Evolutionary conservation across 1,140 invertebrate genomes (phyloP).

Genomic region (Nasonia giraulti): DNA sequence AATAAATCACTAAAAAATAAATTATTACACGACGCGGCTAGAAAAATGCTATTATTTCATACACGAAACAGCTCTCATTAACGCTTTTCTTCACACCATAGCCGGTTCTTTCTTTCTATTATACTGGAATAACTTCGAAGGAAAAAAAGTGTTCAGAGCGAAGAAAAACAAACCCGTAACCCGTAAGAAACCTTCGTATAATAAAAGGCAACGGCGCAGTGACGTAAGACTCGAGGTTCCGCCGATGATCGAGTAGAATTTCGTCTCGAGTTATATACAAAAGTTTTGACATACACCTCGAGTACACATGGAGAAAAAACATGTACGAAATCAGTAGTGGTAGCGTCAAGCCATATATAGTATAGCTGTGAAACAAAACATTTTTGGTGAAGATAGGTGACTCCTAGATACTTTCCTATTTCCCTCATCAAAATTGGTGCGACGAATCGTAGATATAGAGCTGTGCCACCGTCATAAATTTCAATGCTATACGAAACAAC

Average conservation of each 20-base stretch:
- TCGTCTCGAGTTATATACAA: not conserved
- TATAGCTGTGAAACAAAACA: no score
- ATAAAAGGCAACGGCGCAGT: not conserved
- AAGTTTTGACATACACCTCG: slow-evolving; percentile 5
- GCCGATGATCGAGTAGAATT: not conserved
- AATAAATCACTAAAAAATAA: not conserved
- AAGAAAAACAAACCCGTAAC: not conserved
- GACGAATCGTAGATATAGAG: no score
- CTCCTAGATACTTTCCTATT: no score
- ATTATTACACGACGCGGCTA: not conserved
- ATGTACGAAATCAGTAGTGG: not conserved
- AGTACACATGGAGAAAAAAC: not conserved
- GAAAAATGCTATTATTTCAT: not conserved
- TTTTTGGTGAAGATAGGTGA: no score
- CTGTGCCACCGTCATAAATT: no score
- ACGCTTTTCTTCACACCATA: no score
- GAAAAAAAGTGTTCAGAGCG: no score
- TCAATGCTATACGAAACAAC: not conserved
- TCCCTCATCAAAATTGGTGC: no score
- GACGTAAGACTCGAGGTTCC: slow-evolving; percentile 5
- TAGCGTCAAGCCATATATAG: no score
- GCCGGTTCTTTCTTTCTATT: no score
- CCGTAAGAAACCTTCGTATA: not conserved
- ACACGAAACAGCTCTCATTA: no score
- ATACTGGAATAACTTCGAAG: no score